phyloP scores from a whole-genome alignment of 64 coral and sea anemone genomes.

The Pachyseris speciosa region DNA sequence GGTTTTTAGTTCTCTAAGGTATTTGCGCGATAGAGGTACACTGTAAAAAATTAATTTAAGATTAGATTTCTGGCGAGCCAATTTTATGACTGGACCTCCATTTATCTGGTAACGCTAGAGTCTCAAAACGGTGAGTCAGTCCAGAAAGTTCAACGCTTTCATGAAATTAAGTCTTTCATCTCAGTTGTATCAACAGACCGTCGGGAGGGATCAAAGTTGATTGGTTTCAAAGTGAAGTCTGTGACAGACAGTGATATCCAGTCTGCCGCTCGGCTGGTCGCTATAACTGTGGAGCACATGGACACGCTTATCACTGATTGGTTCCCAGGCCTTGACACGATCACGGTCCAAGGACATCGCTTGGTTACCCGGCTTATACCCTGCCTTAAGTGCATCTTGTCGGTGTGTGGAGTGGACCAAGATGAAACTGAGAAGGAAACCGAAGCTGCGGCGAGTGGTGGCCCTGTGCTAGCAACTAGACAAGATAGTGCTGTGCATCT shows the following conservation, averaged over 20 bases:
- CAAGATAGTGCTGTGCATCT: conserved; percentile 68
- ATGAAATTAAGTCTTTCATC: not conserved
- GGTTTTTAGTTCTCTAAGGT: too few species aligned
- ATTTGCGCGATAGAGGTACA: too few species aligned
- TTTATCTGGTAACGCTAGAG: too few species aligned
- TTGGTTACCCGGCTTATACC: conserved; percentile 89
- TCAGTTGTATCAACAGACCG: not conserved
- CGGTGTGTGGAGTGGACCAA: conserved; percentile 58
- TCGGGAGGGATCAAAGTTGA: not conserved
- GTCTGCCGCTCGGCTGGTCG: conserved; percentile 82
- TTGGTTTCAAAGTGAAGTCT: conserved; percentile 91
- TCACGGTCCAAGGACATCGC: conserved; percentile 91
- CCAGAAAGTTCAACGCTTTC: too few species aligned
- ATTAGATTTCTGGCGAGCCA: too few species aligned
- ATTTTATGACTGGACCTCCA: too few species aligned
- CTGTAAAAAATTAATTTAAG: too few species aligned
- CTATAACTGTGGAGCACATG: conserved; percentile 88
- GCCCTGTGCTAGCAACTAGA: not conserved
- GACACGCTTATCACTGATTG: conserved; percentile 96
- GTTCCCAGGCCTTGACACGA: conserved; percentile 98
- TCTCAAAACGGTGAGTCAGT: too few species aligned
- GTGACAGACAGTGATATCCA: conserved; percentile 75
- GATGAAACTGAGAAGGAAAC: conserved; percentile 10
- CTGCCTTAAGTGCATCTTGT: conserved; percentile 86
- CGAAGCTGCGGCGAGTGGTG: not conserved